Evolutionary conservation across 1,140 invertebrate species (phyloP), one percentile per base, ranked within the genome.

Genomic region (Bactericera cockerelli): DNA sequence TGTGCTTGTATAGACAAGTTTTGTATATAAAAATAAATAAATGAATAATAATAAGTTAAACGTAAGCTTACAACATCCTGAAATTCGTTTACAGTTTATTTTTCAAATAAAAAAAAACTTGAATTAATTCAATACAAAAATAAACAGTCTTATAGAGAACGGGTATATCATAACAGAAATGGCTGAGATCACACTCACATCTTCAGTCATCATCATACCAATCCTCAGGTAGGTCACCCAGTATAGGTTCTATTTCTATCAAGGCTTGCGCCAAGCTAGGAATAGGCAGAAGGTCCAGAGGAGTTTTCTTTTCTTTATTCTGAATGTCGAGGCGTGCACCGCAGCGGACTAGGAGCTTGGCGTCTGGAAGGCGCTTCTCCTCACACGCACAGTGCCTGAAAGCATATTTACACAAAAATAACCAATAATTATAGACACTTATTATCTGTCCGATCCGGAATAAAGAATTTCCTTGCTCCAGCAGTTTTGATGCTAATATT

Each of bases 381-480:
- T 92, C 88, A 74, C 87, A 91, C 21, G 86, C 84, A 61, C 90
- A 76, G 74, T 92, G 88, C 60, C 82, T 84, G 69, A 62, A 76
- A 75, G 36, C n/a, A 31, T 63, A 61, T 10, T 8, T 8, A 21
- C 13, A 19, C 2, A 14, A 4, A 16, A 58, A 14, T 33, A 58
- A 61, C 58, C 36, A 58, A 31, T 36, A 28, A 62, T 19, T 10
- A 10, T 55, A n/a, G 11, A 21, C 36, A 58, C 16, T 21, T 38
- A 58, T 59, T 28, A 36, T 6, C 25, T 1, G 22, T 19, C 24
- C 4, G 49, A n/a, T 21, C 16, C 3, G 1, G 28, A 16, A 24
- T 10, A 10, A 55, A 55, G 24, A 55, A 8, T 55, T 19, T 16
- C 16, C 8, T 55, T 10, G 8, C 8, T 8, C 8, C 16, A 10